A percentile compares a stretch with the other conserved stretches of the same genome.
phyloP scores from a whole-genome alignment of 64 coral and sea anemone genomes.

The Stylophora pistillata region DNA sequence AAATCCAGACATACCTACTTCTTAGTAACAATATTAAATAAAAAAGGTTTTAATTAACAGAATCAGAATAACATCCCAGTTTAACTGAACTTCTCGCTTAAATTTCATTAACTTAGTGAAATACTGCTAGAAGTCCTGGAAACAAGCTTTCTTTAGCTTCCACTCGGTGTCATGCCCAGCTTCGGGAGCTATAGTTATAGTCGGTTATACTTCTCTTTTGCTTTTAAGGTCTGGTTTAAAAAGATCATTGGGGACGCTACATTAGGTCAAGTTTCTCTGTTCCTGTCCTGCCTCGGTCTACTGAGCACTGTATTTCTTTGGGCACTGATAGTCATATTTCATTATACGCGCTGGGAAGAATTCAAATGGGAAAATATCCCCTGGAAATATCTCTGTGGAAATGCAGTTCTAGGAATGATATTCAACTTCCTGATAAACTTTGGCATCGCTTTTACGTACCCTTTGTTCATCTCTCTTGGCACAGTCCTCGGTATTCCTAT shows the following conservation, averaged over 20 bases:
- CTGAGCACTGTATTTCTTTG: slow-evolving; percentile 77
- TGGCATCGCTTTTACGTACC: slow-evolving; percentile 88
- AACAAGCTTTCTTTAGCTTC: too few relatives aligned
- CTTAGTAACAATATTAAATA: too few relatives aligned
- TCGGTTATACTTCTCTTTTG: neutral
- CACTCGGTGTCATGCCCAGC: too few relatives aligned
- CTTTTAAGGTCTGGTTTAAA: slow-evolving; percentile 80
- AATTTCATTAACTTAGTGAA: too few relatives aligned
- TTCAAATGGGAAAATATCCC: slow-evolving; percentile 75
- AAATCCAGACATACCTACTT: too few relatives aligned
- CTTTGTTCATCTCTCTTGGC: slow-evolving; percentile 90
- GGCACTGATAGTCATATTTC: slow-evolving; percentile 67
- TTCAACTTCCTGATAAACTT: slow-evolving; percentile 94
- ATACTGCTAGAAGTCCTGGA: too few relatives aligned
- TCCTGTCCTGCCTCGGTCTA: slow-evolving; percentile 68
- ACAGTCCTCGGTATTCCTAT: slow-evolving; percentile 90
- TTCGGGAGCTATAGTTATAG: neutral
- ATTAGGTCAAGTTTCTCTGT: slow-evolving; percentile 75
- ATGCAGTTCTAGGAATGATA: slow-evolving; percentile 47
- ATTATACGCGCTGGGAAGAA: slow-evolving; percentile 73
- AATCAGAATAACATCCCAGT: too few relatives aligned
- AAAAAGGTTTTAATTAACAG: too few relatives aligned
- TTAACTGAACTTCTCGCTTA: too few relatives aligned
- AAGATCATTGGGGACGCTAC: slow-evolving; percentile 74
- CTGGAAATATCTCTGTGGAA: slow-evolving; percentile 83